A percentile compares a stretch with the other conserved stretches of the same genome.
phyloP scores from a whole-genome alignment of 2,797 vertebrate species.

The Choloepus didactylus region DNA sequence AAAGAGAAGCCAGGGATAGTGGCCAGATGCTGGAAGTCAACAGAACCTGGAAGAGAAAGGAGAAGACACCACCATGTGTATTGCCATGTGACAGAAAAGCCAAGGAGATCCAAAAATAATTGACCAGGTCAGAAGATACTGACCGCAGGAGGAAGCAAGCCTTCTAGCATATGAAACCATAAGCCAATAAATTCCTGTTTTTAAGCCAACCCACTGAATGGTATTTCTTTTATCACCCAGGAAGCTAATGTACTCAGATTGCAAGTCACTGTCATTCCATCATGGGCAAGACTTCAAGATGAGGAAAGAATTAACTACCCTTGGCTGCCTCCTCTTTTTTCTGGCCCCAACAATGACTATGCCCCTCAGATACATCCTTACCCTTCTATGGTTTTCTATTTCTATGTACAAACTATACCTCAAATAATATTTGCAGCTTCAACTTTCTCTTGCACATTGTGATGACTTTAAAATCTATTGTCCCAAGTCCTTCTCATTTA shows the following conservation, averaged over 20 bases:
- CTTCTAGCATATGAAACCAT: too few relatives aligned
- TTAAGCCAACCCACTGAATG: too few relatives aligned
- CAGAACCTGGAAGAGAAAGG: too few relatives aligned
- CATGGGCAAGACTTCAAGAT: background rate
- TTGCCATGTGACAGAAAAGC: too few relatives aligned
- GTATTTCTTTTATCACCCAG: too few relatives aligned
- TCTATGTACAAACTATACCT: background rate
- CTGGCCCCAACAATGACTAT: background rate
- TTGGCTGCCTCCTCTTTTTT: background rate
- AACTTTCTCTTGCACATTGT: background rate
- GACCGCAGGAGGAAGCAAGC: too few relatives aligned
- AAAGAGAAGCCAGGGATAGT: too few relatives aligned
- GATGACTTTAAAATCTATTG: constrained; percentile 18
- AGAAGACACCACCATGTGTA: too few relatives aligned
- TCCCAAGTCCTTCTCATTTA: background rate
- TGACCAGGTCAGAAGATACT: too few relatives aligned
- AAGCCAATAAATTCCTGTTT: too few relatives aligned
- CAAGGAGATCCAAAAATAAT: too few relatives aligned
- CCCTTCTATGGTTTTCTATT: background rate
- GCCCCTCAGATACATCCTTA: background rate
- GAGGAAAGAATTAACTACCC: background rate
- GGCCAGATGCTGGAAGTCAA: too few relatives aligned
- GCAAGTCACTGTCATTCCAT: background rate
- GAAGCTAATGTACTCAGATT: background rate
- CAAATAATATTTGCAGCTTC: background rate